Conservation (phyloP, 92 coral and sea anemone species). For the Hydrozoanthus gracilis region DNA sequence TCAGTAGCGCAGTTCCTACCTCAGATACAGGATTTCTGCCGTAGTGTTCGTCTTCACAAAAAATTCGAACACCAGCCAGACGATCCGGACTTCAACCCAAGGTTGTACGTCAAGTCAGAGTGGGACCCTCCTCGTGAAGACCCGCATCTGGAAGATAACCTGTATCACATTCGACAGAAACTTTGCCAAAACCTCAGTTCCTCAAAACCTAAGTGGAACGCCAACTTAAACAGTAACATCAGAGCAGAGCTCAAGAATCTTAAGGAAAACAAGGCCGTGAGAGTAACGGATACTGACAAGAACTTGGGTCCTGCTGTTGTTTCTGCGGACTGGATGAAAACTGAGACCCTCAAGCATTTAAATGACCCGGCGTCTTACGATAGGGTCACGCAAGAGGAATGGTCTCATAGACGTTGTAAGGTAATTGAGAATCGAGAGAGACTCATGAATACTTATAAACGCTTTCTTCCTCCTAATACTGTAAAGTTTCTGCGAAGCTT, state of each 20-base stretch:
- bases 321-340: slow-evolving; percentile 39
- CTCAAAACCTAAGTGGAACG: not conserved
- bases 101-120: slow-evolving; percentile 43
- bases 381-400: slow-evolving; percentile 47
- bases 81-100: slow-evolving; percentile 54
- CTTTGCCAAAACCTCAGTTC: not conserved
- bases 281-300: slow-evolving; percentile 37
- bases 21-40: slow-evolving; percentile 27
- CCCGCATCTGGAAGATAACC: not conserved
- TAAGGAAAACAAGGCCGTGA: slow-evolving; percentile 25
- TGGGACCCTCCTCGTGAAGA: slow-evolving; percentile 53
- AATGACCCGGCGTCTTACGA: slow-evolving; percentile 46
- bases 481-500: slow-evolving; percentile 53
- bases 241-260: slow-evolving; percentile 4
- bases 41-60: slow-evolving; percentile 39
- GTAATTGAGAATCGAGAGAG: slow-evolving; percentile 42
- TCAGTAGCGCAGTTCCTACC: not conserved
- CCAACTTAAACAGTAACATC: not conserved
- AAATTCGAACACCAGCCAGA: slow-evolving; percentile 27
- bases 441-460: slow-evolving; percentile 30
- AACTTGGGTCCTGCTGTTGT: slow-evolving; percentile 54
- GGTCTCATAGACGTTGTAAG: slow-evolving; percentile 45
- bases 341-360: slow-evolving; percentile 51
- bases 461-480: slow-evolving; percentile 50
- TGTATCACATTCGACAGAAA: slow-evolving; percentile 11